These are phyloP conservation scores for Cladopsammia gracilis DNA, from an alignment of 64 coral and sea anemone genomes.

Conservation along the genomic window DNA sequence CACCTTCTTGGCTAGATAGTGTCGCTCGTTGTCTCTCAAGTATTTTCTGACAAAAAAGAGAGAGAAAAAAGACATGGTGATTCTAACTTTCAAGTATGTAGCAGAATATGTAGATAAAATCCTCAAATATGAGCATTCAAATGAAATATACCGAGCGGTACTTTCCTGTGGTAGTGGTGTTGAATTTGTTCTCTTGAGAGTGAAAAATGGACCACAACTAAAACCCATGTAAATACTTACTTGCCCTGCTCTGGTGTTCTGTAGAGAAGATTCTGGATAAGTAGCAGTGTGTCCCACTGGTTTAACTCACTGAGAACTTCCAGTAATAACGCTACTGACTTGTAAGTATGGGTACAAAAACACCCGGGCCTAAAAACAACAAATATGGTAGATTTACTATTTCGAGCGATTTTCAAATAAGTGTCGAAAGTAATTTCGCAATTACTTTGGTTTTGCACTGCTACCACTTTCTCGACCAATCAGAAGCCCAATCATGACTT, in stretches of 20 bases:
- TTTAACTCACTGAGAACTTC: slow-evolving; percentile 87
- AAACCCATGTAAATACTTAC: slow-evolving; percentile 50
- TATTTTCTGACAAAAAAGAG: slow-evolving; percentile 82
- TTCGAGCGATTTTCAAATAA: no score
- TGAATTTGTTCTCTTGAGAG: no score
- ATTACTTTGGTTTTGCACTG: no score
- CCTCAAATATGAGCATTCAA: no score
- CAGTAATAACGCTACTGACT: slow-evolving; percentile 89
- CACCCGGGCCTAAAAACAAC: slow-evolving; percentile 80
- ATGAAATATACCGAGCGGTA: no score
- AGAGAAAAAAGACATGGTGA: background rate
- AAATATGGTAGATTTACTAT: background rate
- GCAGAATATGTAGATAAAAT: no score
- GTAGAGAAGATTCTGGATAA: slow-evolving; percentile 87
- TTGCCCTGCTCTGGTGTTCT: slow-evolving; percentile 94
- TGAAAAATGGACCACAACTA: no score
- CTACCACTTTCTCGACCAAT: no score
- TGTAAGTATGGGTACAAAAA: slow-evolving; percentile 98
- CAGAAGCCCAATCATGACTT: no score
- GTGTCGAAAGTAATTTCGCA: no score
- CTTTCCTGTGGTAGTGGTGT: no score
- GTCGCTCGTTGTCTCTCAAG: slow-evolving; percentile 91
- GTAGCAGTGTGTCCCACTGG: slow-evolving; percentile 93
- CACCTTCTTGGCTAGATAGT: slow-evolving; percentile 87
- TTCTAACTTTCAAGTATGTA: background rate